Conservation (phyloP, 2,113 vertebrate genomes). For the Dolichotis patagonum region DNA sequence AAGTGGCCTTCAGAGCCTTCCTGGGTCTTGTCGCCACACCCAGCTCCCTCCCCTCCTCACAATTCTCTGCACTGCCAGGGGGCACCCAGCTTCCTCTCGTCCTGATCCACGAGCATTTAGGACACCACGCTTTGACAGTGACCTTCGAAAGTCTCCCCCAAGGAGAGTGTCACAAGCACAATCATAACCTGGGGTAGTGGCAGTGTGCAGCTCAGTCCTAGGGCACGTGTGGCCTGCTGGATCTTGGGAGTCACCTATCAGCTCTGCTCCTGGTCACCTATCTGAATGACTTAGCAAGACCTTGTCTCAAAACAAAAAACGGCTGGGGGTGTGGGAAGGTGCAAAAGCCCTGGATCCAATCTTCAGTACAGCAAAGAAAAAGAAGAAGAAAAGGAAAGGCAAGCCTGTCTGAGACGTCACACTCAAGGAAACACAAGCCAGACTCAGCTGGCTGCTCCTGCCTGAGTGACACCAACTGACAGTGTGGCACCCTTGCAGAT, state of each 20-base stretch:
- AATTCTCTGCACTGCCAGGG: fast-evolving
- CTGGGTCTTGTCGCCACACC: too few relatives aligned
- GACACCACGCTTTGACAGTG: not conserved
- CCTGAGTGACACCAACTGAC: not conserved
- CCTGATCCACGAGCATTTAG: not conserved
- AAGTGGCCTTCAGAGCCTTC: not conserved
- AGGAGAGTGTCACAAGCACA: not conserved
- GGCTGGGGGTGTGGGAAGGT: not conserved
- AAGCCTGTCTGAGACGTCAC: not conserved
- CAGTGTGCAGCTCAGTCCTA: not conserved
- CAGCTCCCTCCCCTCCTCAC: not conserved
- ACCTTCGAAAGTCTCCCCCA: not conserved
- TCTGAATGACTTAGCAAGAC: not conserved
- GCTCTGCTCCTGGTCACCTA: not conserved
- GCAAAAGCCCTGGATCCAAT: not conserved
- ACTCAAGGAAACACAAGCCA: not conserved
- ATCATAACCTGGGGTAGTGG: not conserved
- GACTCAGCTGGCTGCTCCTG: not conserved
- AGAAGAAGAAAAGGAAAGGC: not conserved
- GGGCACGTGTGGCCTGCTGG: not conserved
- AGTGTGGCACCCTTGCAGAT: not conserved
- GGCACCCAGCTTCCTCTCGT: not conserved
- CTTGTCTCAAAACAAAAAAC: not conserved
- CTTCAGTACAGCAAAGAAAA: not conserved
- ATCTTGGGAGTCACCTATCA: fast-evolving